These are phyloP conservation scores for Ylistrum balloti DNA, from an alignment of 1,140 invertebrate species.

Conservation along the genomic window DNA sequence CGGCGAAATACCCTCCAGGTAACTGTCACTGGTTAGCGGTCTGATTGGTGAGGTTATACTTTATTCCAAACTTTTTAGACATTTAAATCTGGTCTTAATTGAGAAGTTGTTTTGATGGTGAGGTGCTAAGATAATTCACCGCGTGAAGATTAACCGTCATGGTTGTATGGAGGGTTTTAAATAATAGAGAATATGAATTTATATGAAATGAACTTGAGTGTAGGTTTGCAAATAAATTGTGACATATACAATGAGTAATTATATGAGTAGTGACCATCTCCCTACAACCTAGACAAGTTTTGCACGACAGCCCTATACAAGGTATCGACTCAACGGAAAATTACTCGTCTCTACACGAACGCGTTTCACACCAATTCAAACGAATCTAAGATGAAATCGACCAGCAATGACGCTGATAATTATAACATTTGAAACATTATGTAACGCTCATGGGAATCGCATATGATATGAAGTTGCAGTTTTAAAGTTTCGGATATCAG, in stretches of 20 bases:
- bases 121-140: background rate
- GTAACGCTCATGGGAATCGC: background rate
- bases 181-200: background rate
- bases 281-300: background rate
- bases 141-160: background rate
- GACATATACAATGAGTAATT: background rate
- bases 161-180: background rate
- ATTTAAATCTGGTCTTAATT: no score
- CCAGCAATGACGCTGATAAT: background rate
- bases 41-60: no score
- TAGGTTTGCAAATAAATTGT: background rate
- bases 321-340: background rate
- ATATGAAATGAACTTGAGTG: slow-evolving; percentile 9
- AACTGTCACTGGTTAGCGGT: no score
- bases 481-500: background rate
- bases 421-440: slow-evolving; percentile 12
- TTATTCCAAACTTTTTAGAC: no score
- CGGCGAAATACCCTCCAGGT: no score
- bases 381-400: background rate
- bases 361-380: slow-evolving; percentile 16
- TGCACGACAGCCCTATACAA: slow-evolving; percentile 3
- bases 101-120: no score
- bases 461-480: background rate
- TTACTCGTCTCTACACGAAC: background rate
- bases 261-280: background rate